Conservation (phyloP, 2,113 vertebrate species). For the Cyphomyrus discorhynchus region DNA sequence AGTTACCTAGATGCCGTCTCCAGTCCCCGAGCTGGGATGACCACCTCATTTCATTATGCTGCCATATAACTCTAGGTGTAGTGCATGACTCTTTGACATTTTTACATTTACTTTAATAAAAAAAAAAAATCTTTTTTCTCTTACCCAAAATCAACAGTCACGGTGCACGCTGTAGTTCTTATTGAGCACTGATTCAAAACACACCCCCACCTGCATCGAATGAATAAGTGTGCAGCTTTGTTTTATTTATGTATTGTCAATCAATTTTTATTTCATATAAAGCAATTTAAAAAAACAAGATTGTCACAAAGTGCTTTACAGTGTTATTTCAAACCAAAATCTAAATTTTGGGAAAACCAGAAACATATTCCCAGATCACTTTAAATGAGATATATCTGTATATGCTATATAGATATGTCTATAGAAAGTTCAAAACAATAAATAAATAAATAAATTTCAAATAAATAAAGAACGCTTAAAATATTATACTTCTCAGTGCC, state of each 20-base stretch:
- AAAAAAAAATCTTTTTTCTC: no score
- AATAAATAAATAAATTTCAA: neutral
- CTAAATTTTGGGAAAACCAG: neutral
- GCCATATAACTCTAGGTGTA: conserved; percentile 10
- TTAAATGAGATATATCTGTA: neutral
- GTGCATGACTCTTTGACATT: conserved; percentile 5
- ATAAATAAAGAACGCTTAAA: neutral
- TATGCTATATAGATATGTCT: neutral
- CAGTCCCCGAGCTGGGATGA: neutral
- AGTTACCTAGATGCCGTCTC: neutral
- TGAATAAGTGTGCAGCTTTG: neutral
- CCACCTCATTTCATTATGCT: conserved; percentile 20
- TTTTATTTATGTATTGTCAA: neutral
- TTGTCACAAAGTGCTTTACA: neutral
- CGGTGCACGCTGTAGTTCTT: neutral
- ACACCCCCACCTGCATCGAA: neutral
- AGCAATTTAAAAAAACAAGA: neutral
- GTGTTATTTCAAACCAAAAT: neutral
- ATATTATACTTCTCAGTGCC: neutral
- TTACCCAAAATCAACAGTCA: neutral
- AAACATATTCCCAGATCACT: neutral
- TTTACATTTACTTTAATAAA: neutral
- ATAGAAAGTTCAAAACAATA: neutral
- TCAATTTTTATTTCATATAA: neutral
- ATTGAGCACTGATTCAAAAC: neutral